phyloP scores from a whole-genome alignment of 2,888 invertebrate genomes.

The Eulithis testata region DNA sequence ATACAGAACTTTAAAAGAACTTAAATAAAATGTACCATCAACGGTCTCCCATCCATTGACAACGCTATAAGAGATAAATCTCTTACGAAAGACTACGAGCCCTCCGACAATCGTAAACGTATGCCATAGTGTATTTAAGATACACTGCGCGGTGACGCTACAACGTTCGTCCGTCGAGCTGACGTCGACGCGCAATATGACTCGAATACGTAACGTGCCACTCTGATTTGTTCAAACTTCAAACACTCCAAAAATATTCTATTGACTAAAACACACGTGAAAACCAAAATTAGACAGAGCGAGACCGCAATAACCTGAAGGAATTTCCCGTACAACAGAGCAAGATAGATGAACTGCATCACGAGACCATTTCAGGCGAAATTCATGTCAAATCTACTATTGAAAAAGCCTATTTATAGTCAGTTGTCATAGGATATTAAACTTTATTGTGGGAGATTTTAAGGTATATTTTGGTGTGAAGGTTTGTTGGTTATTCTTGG shows the following conservation, averaged over 20 bases:
- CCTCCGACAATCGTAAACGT: too few relatives aligned
- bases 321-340: conserved; percentile 42
- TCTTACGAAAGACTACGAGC: too few relatives aligned
- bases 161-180: too few relatives aligned
- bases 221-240: conserved; percentile 17
- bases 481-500: conserved; percentile 62
- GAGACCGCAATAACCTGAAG: conserved; percentile 46
- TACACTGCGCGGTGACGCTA: too few relatives aligned
- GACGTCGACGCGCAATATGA: too few relatives aligned
- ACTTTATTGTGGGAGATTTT: not conserved
- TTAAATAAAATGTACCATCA: too few relatives aligned
- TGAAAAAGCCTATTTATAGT: conserved; percentile 46
- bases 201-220: not conserved
- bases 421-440: conserved; percentile 27
- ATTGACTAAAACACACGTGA: conserved; percentile 61
- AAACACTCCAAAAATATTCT: conserved; percentile 59
- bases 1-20: too few relatives aligned
- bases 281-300: conserved; percentile 54
- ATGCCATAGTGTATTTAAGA: too few relatives aligned
- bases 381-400: conserved; percentile 43
- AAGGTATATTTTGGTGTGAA: conserved; percentile 39
- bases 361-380: conserved; percentile 76
- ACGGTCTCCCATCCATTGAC: too few relatives aligned
- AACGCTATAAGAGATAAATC: too few relatives aligned
- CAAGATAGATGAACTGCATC: conserved; percentile 62